Evolutionary conservation across 2,888 invertebrate species (phyloP).

Genomic region (Panopea generosa): DNA sequence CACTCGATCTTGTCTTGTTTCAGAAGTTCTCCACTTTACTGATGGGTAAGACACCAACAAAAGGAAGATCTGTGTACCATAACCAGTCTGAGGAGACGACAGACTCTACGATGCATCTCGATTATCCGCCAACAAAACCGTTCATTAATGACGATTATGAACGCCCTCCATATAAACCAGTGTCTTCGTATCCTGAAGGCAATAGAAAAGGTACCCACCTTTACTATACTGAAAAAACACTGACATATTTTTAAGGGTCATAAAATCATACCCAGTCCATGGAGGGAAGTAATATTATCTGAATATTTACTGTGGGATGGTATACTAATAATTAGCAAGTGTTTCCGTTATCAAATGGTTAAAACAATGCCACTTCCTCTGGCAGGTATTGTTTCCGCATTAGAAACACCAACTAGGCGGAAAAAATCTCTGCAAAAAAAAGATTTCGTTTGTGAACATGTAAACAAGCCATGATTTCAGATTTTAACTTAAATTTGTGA

Average conservation of each 20-base stretch:
- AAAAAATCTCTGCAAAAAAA: too few species aligned
- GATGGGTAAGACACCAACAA: constrained; percentile 61
- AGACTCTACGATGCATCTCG: constrained; percentile 68
- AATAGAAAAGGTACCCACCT: constrained; percentile 83
- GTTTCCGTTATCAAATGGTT: too few species aligned
- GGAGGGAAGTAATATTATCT: too few species aligned
- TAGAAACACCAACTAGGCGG: too few species aligned
- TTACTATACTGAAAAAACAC: too few species aligned
- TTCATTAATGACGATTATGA: constrained; percentile 80
- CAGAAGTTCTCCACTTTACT: constrained; percentile 65
- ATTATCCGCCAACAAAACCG: constrained; percentile 79
- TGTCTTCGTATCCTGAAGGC: constrained; percentile 78
- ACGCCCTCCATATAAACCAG: constrained; percentile 69
- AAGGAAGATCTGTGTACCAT: constrained; percentile 49
- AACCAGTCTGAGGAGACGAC: constrained; percentile 55
- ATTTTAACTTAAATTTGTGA: too few species aligned
- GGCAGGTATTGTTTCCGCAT: not conserved
- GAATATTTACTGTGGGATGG: too few species aligned
- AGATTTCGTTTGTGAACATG: too few species aligned
- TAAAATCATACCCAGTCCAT: too few species aligned
- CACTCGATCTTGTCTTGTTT: constrained; percentile 32
- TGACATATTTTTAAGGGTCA: too few species aligned
- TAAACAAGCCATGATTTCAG: too few species aligned
- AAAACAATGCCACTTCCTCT: not conserved
- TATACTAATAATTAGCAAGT: too few species aligned